Conservation (phyloP, 2,888 invertebrate genomes). For the Junonia oenone region DNA sequence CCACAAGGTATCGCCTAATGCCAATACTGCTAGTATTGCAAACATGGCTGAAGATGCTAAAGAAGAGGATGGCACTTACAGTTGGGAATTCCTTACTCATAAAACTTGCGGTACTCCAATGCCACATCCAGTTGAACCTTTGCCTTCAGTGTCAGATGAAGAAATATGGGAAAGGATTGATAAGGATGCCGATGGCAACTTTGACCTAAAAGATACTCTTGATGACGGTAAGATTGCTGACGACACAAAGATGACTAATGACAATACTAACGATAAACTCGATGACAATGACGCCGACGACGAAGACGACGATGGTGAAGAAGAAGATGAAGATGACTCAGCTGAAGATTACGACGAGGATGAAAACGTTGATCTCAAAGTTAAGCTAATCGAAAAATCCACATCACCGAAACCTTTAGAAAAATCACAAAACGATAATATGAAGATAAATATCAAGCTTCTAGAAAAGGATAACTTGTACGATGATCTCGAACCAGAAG, state of each 20-base stretch:
- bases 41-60: slow-evolving; percentile 59
- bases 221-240: slow-evolving; percentile 62
- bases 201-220: slow-evolving; percentile 62
- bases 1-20: slow-evolving; percentile 78
- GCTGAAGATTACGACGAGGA: slow-evolving; percentile 56
- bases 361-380: slow-evolving; percentile 61
- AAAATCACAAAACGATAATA: slow-evolving; percentile 35
- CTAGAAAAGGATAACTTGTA: slow-evolving; percentile 52
- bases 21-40: slow-evolving; percentile 55
- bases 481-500: slow-evolving; percentile 50
- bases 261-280: slow-evolving; percentile 42
- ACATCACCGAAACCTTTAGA: slow-evolving; percentile 28
- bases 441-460: slow-evolving; percentile 57
- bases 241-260: slow-evolving; percentile 43
- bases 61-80: slow-evolving; percentile 56
- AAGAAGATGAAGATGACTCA: slow-evolving; percentile 53
- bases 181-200: slow-evolving; percentile 57
- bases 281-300: slow-evolving; percentile 57
- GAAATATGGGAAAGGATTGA: slow-evolving; percentile 73
- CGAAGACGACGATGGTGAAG: slow-evolving; percentile 52
- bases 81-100: slow-evolving; percentile 70
- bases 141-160: slow-evolving; percentile 60
- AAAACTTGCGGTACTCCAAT: slow-evolving; percentile 60
- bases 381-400: slow-evolving; percentile 56
- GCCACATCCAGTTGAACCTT: slow-evolving; percentile 54